These are phyloP conservation scores for Montifringilla adamsi DNA, from an alignment of 2,113 vertebrate genomes.

Conservation along the genomic window DNA sequence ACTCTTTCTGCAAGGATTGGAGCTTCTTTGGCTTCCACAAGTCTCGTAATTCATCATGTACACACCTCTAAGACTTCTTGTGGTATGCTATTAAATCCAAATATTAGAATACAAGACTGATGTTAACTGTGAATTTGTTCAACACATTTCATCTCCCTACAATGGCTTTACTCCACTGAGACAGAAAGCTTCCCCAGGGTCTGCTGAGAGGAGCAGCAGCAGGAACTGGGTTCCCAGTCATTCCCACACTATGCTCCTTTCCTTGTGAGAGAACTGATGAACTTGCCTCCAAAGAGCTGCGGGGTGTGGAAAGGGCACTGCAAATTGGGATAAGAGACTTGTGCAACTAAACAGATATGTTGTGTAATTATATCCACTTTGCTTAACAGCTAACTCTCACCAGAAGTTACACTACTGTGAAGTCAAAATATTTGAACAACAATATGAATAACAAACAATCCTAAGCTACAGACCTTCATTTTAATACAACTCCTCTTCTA, in stretches of 20 bases:
- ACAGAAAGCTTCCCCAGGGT: background rate
- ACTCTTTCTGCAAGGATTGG: background rate
- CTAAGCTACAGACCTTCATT: background rate
- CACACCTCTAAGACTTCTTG: background rate
- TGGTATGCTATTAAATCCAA: background rate
- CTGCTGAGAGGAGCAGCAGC: background rate
- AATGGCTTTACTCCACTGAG: background rate
- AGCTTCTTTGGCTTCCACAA: background rate
- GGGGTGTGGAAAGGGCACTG: background rate
- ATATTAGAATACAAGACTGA: background rate
- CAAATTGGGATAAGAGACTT: background rate
- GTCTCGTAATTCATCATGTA: background rate
- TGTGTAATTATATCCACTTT: background rate
- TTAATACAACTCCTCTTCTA: background rate
- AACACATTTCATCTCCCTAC: background rate
- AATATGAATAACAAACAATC: background rate
- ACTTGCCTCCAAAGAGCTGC: background rate
- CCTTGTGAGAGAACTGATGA: background rate
- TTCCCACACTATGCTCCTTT: background rate
- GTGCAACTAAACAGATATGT: background rate
- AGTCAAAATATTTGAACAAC: background rate
- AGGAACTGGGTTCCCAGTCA: background rate
- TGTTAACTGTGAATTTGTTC: background rate
- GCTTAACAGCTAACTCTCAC: background rate
- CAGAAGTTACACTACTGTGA: background rate